A percentile compares a stretch with the other conserved stretches of the same genome.
These are phyloP conservation scores for Psilopsiagon aymara DNA, from an alignment of 2,113 vertebrate genomes.

Conservation along the genomic window DNA sequence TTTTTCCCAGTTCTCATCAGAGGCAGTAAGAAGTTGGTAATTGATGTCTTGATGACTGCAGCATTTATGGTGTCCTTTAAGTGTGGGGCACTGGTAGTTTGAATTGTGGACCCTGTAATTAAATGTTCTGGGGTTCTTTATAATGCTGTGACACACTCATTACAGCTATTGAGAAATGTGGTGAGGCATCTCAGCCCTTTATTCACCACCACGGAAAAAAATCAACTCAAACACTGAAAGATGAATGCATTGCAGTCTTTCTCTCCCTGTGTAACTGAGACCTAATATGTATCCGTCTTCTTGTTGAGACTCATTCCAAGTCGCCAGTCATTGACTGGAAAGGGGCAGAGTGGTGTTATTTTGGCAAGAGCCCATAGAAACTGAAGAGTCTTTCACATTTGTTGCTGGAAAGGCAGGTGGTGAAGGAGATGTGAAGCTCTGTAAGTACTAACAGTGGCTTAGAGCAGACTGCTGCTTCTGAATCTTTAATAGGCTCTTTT, in stretches of 20 bases:
- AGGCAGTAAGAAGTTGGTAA: neutral
- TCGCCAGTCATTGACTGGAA: neutral
- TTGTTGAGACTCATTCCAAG: neutral
- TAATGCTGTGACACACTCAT: neutral
- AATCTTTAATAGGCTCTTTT: neutral
- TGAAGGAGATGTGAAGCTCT: neutral
- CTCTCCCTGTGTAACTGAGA: neutral
- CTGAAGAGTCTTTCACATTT: neutral
- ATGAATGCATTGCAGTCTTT: neutral
- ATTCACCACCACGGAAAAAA: neutral
- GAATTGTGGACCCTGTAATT: neutral
- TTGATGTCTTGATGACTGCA: neutral
- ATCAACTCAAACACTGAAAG: neutral
- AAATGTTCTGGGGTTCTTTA: neutral
- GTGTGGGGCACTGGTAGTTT: neutral
- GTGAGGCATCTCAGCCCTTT: neutral
- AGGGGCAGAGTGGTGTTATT: neutral
- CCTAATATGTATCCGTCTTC: fast-evolving
- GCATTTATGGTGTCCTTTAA: neutral
- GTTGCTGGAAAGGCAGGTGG: neutral
- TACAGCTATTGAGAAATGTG: neutral
- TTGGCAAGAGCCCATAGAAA: neutral
- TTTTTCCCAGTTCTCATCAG: neutral
- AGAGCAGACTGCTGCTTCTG: neutral
- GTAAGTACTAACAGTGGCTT: neutral